Evolutionary conservation across 2,797 vertebrate species (phyloP), one percentile per base, ranked within the genome.

Genomic region (Siniperca obscura): DNA sequence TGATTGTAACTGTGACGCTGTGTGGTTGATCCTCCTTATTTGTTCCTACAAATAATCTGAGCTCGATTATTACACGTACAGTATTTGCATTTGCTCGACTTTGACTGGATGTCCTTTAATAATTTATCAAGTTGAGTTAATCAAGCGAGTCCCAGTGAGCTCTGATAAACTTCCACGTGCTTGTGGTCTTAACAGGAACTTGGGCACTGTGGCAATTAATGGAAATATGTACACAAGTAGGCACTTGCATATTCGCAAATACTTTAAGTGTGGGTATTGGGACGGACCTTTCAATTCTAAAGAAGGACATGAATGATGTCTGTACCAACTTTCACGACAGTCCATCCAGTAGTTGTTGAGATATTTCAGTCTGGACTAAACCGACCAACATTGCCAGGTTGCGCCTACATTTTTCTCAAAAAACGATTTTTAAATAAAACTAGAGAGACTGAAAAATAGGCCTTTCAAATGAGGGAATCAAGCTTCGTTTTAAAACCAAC

Each of bases 401-500:
- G 36, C 3, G 7, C 1, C 9, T 16, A 21, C 25, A n/a, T 36
- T 56, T 46, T n/a, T 14, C 36, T 46, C 22, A 21, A 25, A 10
- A 52, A 4, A 21, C 1, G 2, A 16, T n/a, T 36, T 62, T 27
- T 11, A 53, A 17, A 52, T 38, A 11, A 56, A 55, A 61, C 6
- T 22, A 8, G 34, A 66, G 14, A 4, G 0, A 48, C 64, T 46
- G 19, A 56, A 9, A 42, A 78, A 64, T 1, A 38, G 36, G 13
- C 52, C 34, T 67, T 40, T 56, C 1, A 66, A 56, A 60, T 17
- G 30, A 73, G 1, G 70, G 55, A 67, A 50, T 85, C 3, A 5
- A 1, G 38, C 40, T 64, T 34, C 17, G 25, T 21, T 83, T 70
- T 53, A 38, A 78, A 57, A n/a, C 2, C 2, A 2, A 56, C 64